These are phyloP conservation scores for Octonoba sinensis DNA, from an alignment of 2,888 invertebrate genomes.

Conservation along the genomic window DNA sequence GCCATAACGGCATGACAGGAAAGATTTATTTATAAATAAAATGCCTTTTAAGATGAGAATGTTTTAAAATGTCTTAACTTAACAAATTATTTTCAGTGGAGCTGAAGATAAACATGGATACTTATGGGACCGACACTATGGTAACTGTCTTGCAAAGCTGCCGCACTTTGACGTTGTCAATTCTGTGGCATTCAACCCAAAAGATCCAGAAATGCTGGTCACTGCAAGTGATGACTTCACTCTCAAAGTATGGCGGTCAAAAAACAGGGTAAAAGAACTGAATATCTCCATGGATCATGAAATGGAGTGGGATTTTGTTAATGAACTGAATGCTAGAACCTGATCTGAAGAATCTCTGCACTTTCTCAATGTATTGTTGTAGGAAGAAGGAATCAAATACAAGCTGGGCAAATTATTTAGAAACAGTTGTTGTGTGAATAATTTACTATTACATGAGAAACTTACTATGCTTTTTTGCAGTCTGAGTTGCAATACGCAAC, in stretches of 20 bases:
- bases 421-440: too few species aligned
- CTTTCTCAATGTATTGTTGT: too few species aligned
- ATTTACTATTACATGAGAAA: too few species aligned
- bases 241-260: slow-evolving; percentile 77
- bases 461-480: too few species aligned
- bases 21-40: too few species aligned
- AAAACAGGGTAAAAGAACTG: slow-evolving; percentile 45
- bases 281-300: slow-evolving; percentile 24
- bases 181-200: slow-evolving; percentile 86
- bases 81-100: slow-evolving; percentile 76
- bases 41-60: too few species aligned
- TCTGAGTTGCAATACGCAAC: too few species aligned
- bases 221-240: slow-evolving; percentile 86
- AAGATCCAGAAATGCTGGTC: slow-evolving; percentile 83
- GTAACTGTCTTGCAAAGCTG: slow-evolving; percentile 81
- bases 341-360: not conserved
- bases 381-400: too few species aligned
- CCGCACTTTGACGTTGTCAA: slow-evolving; percentile 86
- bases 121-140: slow-evolving; percentile 88
- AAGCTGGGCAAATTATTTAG: too few species aligned
- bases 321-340: slow-evolving; percentile 11
- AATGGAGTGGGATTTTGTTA: slow-evolving; percentile 24
- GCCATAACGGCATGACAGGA: too few species aligned
- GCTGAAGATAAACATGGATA: slow-evolving; percentile 87
- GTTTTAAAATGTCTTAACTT: too few species aligned